Evolutionary conservation across 2,113 vertebrate genomes (phyloP).

Genomic region (Vireo altiloquus): DNA sequence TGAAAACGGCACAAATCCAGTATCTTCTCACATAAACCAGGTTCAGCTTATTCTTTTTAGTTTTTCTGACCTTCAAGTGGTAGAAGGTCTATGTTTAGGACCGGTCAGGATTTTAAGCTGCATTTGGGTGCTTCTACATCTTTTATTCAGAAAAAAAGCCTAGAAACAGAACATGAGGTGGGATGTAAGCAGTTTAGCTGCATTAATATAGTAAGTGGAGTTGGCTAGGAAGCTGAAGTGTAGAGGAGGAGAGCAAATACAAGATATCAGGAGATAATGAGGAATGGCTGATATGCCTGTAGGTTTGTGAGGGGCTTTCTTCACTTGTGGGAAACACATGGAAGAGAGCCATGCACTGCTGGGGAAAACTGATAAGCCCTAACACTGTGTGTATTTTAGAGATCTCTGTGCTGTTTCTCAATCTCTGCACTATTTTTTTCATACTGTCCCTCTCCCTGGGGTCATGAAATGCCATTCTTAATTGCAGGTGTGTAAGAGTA

Average conservation of each 20-base stretch:
- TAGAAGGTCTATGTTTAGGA: background rate
- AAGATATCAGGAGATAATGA: background rate
- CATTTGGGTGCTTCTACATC: background rate
- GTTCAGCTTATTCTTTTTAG: background rate
- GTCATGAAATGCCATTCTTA: background rate
- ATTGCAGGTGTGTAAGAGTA: background rate
- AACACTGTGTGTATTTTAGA: background rate
- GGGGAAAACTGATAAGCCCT: background rate
- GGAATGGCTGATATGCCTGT: background rate
- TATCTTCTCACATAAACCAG: background rate
- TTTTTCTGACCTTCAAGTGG: background rate
- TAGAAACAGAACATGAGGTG: background rate
- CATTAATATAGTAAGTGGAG: background rate
- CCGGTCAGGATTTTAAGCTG: background rate
- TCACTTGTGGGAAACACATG: rapidly evolving
- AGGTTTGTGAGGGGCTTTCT: background rate
- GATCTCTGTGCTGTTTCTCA: background rate
- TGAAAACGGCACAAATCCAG: background rate
- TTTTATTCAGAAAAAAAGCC: background rate
- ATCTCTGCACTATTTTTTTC: background rate
- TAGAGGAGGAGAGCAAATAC: background rate
- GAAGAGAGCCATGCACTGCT: rapidly evolving
- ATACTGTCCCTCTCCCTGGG: background rate
- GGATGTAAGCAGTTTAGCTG: background rate
- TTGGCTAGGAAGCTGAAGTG: background rate